Conservation (phyloP, 2,113 vertebrate genomes). For the human region DNA sequence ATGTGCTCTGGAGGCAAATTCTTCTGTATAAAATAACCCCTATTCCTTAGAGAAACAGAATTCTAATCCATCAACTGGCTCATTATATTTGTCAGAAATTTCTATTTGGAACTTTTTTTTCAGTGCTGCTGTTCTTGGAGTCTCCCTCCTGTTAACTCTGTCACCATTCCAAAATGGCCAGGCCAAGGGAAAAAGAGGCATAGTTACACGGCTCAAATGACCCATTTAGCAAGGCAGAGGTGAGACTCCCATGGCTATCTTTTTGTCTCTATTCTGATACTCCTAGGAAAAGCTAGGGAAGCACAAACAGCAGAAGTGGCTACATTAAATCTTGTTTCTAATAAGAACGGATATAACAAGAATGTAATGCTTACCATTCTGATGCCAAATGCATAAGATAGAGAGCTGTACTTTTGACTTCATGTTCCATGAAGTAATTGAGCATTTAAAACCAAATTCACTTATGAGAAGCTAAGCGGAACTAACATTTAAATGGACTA, state of each 20-base stretch:
- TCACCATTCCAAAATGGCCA: not conserved
- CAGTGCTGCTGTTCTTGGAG: not conserved
- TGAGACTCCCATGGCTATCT: not conserved
- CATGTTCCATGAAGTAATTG: not conserved
- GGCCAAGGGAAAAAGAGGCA: not conserved
- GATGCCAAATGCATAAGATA: not conserved
- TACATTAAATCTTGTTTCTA: constrained; percentile 18
- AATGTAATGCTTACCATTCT: not conserved
- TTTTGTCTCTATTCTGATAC: not conserved
- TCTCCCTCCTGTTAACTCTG: not conserved
- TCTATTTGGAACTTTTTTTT: constrained; percentile 34
- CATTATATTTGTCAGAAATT: constrained; percentile 31
- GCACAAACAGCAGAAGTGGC: not conserved
- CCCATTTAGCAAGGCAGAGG: not conserved
- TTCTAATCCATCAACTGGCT: not conserved
- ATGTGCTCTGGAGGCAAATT: not conserved
- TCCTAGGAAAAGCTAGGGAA: constrained; percentile 19
- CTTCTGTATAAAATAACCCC: not conserved
- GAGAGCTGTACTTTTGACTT: not conserved
- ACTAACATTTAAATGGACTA: not conserved
- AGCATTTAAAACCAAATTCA: constrained; percentile 14
- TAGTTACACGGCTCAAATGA: not conserved
- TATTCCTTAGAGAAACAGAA: constrained; percentile 21
- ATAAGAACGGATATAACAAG: not conserved
- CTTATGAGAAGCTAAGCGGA: constrained; percentile 41